These are phyloP conservation scores for Hoplias malabaricus DNA, from an alignment of 2,113 vertebrate species.

Conservation along the genomic window DNA sequence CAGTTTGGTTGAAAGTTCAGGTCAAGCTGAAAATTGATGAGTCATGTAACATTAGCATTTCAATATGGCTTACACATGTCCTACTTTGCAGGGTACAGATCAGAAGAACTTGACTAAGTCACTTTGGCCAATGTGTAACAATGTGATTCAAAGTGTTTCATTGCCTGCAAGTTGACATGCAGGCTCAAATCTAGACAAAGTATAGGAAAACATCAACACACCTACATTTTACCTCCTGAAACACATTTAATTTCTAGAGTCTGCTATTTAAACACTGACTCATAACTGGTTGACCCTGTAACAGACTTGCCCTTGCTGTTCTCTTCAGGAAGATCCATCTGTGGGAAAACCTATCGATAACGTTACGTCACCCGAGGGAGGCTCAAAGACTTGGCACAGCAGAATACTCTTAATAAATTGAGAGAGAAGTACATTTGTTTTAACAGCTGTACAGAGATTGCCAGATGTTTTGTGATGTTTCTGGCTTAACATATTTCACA, in stretches of 20 bases:
- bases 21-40: conserved; percentile 56
- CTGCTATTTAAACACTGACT: not conserved
- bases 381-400: not conserved
- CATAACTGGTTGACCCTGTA: not conserved
- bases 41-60: conserved; percentile 61
- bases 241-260: not conserved
- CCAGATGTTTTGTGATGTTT: not conserved
- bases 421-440: not conserved
- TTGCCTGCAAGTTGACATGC: not conserved
- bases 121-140: conserved; percentile 13
- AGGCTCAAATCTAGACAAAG: not conserved
- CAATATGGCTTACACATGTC: conserved; percentile 29
- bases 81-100: conserved; percentile 3
- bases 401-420: not conserved
- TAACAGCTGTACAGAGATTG: not conserved
- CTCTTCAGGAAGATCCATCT: not conserved
- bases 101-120: not conserved
- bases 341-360: conserved; percentile 3
- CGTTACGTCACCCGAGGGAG: not conserved
- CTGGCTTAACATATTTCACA: not conserved
- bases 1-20: conserved; percentile 51
- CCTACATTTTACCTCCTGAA: not conserved
- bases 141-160: not conserved
- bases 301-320: not conserved
- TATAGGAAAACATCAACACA: not conserved